phyloP scores from a whole-genome alignment of 2,797 vertebrate genomes.

The Pempheris klunzingeri region DNA sequence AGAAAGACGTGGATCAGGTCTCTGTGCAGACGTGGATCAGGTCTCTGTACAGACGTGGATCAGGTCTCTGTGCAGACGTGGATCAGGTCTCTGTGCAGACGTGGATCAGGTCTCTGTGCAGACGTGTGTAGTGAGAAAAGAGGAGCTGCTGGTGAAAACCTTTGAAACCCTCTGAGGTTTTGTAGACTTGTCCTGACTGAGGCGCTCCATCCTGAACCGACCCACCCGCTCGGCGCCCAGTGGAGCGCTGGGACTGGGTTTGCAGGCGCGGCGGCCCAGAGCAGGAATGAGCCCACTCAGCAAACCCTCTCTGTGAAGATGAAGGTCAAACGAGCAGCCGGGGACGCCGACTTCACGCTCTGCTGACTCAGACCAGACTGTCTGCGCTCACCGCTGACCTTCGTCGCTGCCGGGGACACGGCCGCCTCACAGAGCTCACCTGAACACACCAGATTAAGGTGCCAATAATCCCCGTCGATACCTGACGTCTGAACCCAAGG shows the following conservation, averaged over 20 bases:
- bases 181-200: neutral
- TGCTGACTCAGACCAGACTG: conserved; percentile 46
- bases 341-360: conserved; percentile 2
- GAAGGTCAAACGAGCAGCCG: conserved; percentile 37
- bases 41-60: too few relatives aligned
- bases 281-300: conserved; percentile 21
- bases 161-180: neutral
- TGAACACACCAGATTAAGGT: conserved; percentile 7
- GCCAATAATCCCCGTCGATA: conserved; percentile 18
- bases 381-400: conserved; percentile 10
- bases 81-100: too few relatives aligned
- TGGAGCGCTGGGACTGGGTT: neutral
- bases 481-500: too few relatives aligned
- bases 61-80: too few relatives aligned
- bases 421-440: neutral
- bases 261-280: neutral
- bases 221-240: neutral
- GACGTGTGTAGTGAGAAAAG: too few relatives aligned
- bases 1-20: too few relatives aligned
- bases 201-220: neutral
- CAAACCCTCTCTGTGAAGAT: conserved; percentile 14
- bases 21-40: too few relatives aligned
- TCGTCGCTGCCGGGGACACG: neutral
- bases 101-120: too few relatives aligned
- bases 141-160: too few relatives aligned